Conservation (phyloP, 2,888 invertebrate species). For the Trichopoda pennipes region DNA sequence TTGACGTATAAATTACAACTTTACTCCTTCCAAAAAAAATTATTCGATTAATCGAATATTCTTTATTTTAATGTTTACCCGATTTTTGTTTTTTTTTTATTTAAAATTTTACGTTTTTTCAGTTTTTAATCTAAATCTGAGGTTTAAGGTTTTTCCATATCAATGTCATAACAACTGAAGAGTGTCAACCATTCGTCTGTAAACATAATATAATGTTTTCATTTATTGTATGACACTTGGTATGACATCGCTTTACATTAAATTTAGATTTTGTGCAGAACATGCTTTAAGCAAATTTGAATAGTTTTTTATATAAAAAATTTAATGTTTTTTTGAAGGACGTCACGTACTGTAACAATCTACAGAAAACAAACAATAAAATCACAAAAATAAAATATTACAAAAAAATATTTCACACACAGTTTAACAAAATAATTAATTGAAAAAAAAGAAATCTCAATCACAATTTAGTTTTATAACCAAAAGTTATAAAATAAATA, state of each 20-base stretch:
- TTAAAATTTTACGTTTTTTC: too few relatives aligned
- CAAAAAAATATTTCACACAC: constrained; percentile 70
- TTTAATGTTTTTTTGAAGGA: constrained; percentile 73
- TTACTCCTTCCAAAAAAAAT: too few relatives aligned
- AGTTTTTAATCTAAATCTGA: too few relatives aligned
- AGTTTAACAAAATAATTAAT: constrained; percentile 75
- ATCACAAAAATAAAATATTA: constrained; percentile 1
- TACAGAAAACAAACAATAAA: constrained; percentile 75
- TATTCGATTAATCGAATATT: too few relatives aligned
- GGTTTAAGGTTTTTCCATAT: background rate
- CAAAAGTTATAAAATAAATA: too few relatives aligned
- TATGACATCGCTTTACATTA: too few relatives aligned
- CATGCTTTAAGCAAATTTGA: background rate
- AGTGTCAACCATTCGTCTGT: constrained; percentile 30
- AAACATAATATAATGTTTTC: background rate
- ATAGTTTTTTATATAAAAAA: constrained; percentile 10
- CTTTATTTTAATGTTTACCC: too few relatives aligned
- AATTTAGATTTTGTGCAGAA: too few relatives aligned
- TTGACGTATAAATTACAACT: too few relatives aligned
- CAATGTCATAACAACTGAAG: constrained; percentile 6
- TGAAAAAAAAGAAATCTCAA: constrained; percentile 3
- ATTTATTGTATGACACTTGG: too few relatives aligned
- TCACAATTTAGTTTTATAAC: too few relatives aligned
- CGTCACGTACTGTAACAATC: constrained; percentile 80
- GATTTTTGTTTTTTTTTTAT: too few relatives aligned